Evolutionary conservation across 2,888 invertebrate genomes (phyloP).

Genomic region (Orchesella flavescens): DNA sequence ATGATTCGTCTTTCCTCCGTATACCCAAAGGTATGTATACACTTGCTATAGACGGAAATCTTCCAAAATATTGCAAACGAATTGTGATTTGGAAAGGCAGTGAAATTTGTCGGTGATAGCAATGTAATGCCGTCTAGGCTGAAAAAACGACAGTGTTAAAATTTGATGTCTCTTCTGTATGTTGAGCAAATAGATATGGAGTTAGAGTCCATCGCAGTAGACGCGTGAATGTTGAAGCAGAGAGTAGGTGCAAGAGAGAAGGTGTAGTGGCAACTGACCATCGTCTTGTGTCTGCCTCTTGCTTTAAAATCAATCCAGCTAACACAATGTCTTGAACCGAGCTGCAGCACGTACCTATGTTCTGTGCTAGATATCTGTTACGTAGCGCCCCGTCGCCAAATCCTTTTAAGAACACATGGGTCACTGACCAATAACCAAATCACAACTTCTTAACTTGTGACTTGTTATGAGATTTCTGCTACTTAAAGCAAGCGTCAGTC

Average conservation of each 20-base stretch:
- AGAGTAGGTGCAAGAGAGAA: conserved; percentile 19
- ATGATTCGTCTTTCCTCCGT: background rate
- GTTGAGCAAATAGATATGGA: conserved; percentile 7
- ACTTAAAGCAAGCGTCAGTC: conserved; percentile 30
- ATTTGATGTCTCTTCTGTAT: conserved; percentile 6
- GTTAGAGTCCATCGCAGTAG: background rate
- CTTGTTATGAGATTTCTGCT: background rate
- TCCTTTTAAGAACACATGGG: conserved; percentile 58
- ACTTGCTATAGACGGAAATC: conserved; percentile 15
- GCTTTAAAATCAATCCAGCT: conserved; percentile 9
- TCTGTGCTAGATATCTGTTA: conserved; percentile 1
- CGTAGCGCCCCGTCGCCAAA: conserved; percentile 60
- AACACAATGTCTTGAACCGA: background rate
- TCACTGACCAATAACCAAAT: conserved; percentile 49
- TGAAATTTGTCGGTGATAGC: conserved; percentile 15
- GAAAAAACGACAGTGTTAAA: conserved; percentile 31
- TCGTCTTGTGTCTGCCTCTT: conserved; percentile 33
- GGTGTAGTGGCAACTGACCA: conserved; percentile 18
- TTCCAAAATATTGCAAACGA: conserved; percentile 13
- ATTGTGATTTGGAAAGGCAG: background rate
- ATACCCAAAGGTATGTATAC: background rate
- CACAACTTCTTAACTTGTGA: background rate
- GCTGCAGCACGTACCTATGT: background rate
- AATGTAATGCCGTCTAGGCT: conserved; percentile 25
- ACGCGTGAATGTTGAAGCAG: background rate